These are phyloP conservation scores for Lerista edwardsae DNA, from an alignment of 2,797 vertebrate species.

Conservation along the genomic window DNA sequence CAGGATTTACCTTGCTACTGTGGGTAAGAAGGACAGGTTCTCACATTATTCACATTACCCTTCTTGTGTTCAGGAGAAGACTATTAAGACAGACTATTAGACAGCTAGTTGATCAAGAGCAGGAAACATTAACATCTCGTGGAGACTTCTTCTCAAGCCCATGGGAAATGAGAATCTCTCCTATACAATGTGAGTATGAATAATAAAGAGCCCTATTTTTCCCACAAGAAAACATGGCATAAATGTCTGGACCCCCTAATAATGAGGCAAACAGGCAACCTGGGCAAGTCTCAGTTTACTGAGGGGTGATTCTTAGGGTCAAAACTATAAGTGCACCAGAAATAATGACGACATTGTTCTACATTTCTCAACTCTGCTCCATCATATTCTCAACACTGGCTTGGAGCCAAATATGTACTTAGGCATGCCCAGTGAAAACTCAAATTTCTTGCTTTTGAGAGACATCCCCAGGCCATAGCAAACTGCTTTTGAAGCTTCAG, in stretches of 20 bases:
- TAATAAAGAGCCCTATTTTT: not conserved
- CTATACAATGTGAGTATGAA: not conserved
- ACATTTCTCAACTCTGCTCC: not conserved
- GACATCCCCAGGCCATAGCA: too few relatives aligned
- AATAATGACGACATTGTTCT: not conserved
- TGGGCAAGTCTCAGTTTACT: not conserved
- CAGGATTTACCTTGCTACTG: constrained; percentile 30
- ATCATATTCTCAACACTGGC: not conserved
- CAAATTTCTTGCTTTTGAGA: too few relatives aligned
- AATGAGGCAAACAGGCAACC: not conserved
- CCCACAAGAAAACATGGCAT: not conserved
- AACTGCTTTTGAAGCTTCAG: too few relatives aligned
- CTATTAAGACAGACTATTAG: not conserved
- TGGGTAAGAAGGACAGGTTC: not conserved
- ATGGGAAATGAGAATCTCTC: not conserved
- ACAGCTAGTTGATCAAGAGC: not conserved
- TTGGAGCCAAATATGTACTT: too few relatives aligned
- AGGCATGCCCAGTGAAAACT: too few relatives aligned
- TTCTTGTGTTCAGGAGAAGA: not conserved
- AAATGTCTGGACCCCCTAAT: not conserved
- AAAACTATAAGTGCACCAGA: not conserved
- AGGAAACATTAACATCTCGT: not conserved
- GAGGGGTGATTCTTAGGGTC: not conserved
- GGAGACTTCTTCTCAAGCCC: not conserved
- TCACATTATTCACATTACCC: not conserved